Percentiles rank a stretch among this genome's conserved stretches.
phyloP scores from a whole-genome alignment of 2,113 vertebrate genomes.

The Archocentrus centrarchus region DNA sequence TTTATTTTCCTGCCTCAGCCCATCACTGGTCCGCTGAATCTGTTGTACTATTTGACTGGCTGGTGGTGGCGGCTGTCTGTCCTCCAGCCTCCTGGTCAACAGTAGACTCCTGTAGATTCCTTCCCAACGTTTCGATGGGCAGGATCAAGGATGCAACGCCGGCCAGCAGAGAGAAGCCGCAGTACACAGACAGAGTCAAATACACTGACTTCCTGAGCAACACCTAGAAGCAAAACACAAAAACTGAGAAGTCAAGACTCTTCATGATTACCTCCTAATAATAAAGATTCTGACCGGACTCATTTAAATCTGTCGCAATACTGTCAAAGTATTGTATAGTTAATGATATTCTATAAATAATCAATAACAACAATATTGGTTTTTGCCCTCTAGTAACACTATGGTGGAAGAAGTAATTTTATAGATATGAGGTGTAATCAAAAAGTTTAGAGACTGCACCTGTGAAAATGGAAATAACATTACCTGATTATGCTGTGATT shows the following conservation, averaged over 20 bases:
- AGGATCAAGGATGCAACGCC: conserved; percentile 43
- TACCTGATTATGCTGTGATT: background rate
- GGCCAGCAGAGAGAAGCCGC: conserved; percentile 59
- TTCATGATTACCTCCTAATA: background rate
- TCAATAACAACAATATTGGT: background rate
- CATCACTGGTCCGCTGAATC: background rate
- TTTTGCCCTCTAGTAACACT: background rate
- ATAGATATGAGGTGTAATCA: too few species aligned
- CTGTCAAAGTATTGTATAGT: background rate
- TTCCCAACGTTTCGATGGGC: conserved; percentile 68
- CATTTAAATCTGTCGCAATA: background rate
- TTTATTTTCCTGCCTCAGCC: background rate
- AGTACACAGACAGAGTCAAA: conserved; percentile 65
- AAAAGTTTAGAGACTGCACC: background rate
- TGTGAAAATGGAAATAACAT: background rate
- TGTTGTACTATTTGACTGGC: background rate
- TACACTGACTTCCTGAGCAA: conserved; percentile 53
- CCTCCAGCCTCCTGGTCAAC: background rate
- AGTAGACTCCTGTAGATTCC: conserved; percentile 49
- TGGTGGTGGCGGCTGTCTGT: background rate
- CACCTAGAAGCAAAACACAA: conserved; percentile 54
- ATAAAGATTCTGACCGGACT: background rate
- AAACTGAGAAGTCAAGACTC: background rate
- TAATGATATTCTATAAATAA: background rate
- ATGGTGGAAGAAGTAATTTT: background rate